phyloP scores from a whole-genome alignment of 1,140 invertebrate genomes.

The Geopemphigus sp. region DNA sequence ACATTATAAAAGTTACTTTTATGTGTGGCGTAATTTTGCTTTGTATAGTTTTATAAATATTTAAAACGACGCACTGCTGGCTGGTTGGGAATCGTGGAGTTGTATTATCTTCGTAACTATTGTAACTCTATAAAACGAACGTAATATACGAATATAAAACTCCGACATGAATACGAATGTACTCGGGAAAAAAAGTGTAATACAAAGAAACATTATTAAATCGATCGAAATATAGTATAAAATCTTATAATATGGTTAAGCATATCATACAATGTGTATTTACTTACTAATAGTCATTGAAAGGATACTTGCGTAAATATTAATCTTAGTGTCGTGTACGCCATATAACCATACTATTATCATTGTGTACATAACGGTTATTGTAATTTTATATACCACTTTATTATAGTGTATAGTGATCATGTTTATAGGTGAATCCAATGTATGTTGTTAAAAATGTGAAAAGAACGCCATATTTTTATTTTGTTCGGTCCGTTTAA shows the following conservation, averaged over 20 bases:
- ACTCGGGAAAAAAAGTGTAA: not conserved
- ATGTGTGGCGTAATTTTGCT: not conserved
- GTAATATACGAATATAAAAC: not conserved
- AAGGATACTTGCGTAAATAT: slow-evolving; percentile 1
- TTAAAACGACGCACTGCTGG: not conserved
- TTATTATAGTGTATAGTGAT: not conserved
- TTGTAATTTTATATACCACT: slow-evolving; percentile 14
- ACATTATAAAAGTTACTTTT: not conserved
- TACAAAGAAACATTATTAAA: not conserved
- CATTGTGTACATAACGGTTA: not conserved
- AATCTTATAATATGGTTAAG: not conserved
- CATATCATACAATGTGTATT: not conserved
- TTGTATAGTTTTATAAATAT: slow-evolving; percentile 13
- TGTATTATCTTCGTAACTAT: not conserved
- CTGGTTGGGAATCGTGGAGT: not conserved
- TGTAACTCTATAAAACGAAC: not conserved
- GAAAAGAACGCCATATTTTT: slow-evolving; percentile 5
- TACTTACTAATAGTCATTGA: not conserved
- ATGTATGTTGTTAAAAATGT: slow-evolving; percentile 4
- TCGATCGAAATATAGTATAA: slow-evolving; percentile 6
- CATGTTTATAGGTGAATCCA: not conserved
- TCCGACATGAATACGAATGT: not conserved
- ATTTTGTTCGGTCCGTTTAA: not conserved
- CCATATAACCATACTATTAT: slow-evolving; percentile 12
- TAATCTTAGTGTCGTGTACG: not conserved